Base-by-base conservation (phyloP, 2,888 invertebrate species). In the Drosophila falleni region DNA sequence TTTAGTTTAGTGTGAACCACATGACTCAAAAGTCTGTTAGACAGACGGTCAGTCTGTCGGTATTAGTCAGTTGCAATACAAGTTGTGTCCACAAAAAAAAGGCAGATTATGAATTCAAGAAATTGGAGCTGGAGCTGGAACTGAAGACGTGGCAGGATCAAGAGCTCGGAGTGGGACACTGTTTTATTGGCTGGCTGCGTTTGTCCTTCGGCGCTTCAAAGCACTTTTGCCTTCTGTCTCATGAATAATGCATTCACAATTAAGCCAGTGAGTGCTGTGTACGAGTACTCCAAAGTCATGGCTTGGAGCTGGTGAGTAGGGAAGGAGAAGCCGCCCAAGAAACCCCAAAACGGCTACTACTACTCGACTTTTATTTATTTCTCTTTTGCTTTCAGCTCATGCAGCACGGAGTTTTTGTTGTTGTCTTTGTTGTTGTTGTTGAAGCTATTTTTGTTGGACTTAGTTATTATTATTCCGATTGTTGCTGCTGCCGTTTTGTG, bases 241-340 rank as follows among this genome's bases (percentile, higher is more conserved):
- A 84, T 84, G 84, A 88, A 84, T 84, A 88, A 84, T 84, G 89
- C 87, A 84, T 88, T 80, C 89, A 80, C 84, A 84, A 84, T 84
- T 84, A 86, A 86, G 83, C 80, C 66, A 70, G 69, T 73, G 67
- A 63, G 80, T 76, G 70, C 70, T 67, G 69, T 49, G 63, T 47
- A 53, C 55, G 46, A 79, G 31, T 46, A 60, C 42, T 37, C 41
- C 44, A 54, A 49, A 51, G 47, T 51, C 44, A 58, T 42, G 51
- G 19, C 37, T 37, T 8, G 8, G 37, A 8, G 6, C 6, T n/a
- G 37, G 6, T 37, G 37, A n/a, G 1, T 3, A 2, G 11, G 15
- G 8, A 0, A 44, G 19, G 19, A 31, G 11, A 26, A n/a, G 39
- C 9, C 11, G 16, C n/a, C 39, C 4, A 58, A 37, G 39, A 59